Evolutionary conservation across 23 tunicate genomes (phyloP).

Genomic region (Trididemnum clinides): DNA sequence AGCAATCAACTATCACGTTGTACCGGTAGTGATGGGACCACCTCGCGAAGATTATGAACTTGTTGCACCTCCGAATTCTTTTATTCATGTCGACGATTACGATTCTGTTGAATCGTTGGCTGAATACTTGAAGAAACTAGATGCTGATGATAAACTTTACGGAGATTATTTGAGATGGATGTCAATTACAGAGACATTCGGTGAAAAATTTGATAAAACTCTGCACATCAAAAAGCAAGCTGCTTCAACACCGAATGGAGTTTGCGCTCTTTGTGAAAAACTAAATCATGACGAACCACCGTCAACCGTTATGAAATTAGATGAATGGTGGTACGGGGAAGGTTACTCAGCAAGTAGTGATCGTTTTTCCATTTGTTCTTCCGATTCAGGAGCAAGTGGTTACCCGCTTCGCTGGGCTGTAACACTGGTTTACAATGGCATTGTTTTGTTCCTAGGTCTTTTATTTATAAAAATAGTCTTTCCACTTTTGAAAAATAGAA

Average conservation of each 20-base stretch:
- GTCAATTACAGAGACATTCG: background rate
- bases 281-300: background rate
- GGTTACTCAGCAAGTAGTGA: constrained; percentile 20
- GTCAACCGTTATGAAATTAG: constrained; percentile 18
- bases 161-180: constrained; percentile 56
- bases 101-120: constrained; percentile 45
- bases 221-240: background rate
- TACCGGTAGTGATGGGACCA: constrained; percentile 86
- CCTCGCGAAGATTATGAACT: constrained; percentile 59
- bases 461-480: no score
- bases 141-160: constrained; percentile 41
- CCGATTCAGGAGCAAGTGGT: constrained; percentile 5
- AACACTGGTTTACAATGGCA: background rate
- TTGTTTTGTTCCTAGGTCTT: background rate
- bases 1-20: constrained; percentile 43
- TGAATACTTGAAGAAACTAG: constrained; percentile 42
- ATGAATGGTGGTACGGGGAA: constrained; percentile 79
- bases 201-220: no score
- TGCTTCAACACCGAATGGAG: background rate
- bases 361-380: constrained; percentile 8
- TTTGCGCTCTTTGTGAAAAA: constrained; percentile 37
- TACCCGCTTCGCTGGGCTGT: background rate
- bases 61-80: constrained; percentile 70
- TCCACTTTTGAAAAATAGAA: no score
- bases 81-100: constrained; percentile 85